Base-by-base conservation (phyloP, 2,888 invertebrate species). In the Acronicta leporina region DNA sequence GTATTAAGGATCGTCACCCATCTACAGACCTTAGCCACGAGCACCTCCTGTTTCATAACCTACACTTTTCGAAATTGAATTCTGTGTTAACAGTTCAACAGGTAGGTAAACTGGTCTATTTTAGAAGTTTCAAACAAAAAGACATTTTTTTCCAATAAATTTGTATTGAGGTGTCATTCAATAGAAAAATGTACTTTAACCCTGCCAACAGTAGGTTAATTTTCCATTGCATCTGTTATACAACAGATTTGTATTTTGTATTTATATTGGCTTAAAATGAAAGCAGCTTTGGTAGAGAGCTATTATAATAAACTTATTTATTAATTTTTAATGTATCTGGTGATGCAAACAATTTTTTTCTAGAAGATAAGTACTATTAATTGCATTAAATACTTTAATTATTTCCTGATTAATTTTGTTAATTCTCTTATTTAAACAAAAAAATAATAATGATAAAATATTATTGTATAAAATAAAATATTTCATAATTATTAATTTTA, bases 271-370 rank as follows among this genome's bases (percentile, higher is more conserved):
- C 48, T 20, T 49, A 48, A 15, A 53, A 58, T 58, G 46, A 69
- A 30, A 33, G 65, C 66, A 73, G 62, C 66, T 77, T 77, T 76
- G 70, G 71, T 77, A 79, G 77, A 81, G 77, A 81, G 80, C 79
- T 74, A 71, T 46, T 51, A 52, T 58, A 51, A 61, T 52, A 30
- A 54, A 46, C 44, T 54, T 51, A 42, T 53, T 46, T 38, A 44
- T 53, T 27, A 59, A 13, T 55, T 55, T 44, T 25, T 13, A 47
- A 54, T 10, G 46, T 40, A 48, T 38, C 9, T 6, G 25, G 16
- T 38, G 13, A 53, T 50, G 14, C 7, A 20, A 33, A 20, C 14
- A 46, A 30, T n/a, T n/a, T n/a, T n/a, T n/a, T n/a, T n/a, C n/a
- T n/a, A n/a, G n/a, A n/a, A n/a, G n/a, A n/a, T n/a, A n/a, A n/a